Base-by-base conservation (phyloP, 2,888 invertebrate genomes). In the Heteromyza rotundicornis region DNA sequence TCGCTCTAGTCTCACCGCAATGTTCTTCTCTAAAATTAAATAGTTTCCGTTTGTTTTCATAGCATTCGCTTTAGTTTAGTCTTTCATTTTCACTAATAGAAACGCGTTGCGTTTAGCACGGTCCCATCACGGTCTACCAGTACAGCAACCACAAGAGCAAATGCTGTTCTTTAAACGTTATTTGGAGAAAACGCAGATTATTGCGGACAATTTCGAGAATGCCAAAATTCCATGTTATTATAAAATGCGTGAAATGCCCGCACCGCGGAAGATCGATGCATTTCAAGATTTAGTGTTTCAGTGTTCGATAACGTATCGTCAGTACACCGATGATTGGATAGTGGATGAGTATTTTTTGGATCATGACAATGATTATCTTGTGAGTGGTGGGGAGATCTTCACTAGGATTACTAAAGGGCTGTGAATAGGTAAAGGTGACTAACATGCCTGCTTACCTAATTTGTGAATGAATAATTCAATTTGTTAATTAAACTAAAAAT, bases 351-450 rank as follows among this genome's bases (percentile, higher is more conserved):
- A 80, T 61, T 80, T 82, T 70, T 70, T 71, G 10, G 77, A 82
- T 72, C 81, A 82, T 66, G 76, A 77, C 23, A 68, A 62, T 63
- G 82, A 82, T 69, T 81, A 80, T 67, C 77, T 81, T 65, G 80
- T 81, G 72, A 82, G 80, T 64, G 44, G 12, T 19, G 7, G 5
- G 27, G 27, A 10, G 27, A 27, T 27, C 7, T 5, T 27, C 27
- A 10, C 27, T 10, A 40, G 12, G 32, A 12, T 8, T 32, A 32
- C 7, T 8, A 32, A 12, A 32, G 12, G 32, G 12, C 32, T 32
- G 32, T 32, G 32, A 32, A 12, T 8, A 32, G n/a, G n/a, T n/a
- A 40, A n/a, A 40, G 5, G 40, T 40, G n/a, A 40, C 40, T 40
- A 40, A 40, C 40, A 10, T 12, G 12, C 32, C 32, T 32, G 32